Conservation (phyloP, 2,888 invertebrate genomes). For the Sphaerophoria rueppellii region DNA sequence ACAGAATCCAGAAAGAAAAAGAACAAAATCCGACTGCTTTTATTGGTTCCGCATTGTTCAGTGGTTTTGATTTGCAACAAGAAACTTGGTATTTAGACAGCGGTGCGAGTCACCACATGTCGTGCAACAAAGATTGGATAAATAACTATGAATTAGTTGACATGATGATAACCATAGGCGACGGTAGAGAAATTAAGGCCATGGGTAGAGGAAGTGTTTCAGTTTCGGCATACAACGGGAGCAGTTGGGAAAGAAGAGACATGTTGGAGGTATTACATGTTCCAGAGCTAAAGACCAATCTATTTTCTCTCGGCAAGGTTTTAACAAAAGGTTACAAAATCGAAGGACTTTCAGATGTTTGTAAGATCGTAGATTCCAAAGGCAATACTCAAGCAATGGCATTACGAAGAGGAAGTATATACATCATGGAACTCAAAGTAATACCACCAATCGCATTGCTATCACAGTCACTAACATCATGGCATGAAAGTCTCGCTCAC, state of each 20-base stretch:
- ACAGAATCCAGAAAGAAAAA: conserved; percentile 1
- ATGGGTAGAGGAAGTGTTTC: not conserved
- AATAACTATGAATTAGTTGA: conserved; percentile 15
- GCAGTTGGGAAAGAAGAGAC: conserved; percentile 3
- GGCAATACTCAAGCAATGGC: not conserved
- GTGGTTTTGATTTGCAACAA: not conserved
- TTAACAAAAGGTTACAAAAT: conserved; percentile 3
- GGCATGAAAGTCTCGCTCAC: conserved; percentile 1
- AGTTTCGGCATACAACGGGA: not conserved
- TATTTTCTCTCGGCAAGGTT: not conserved
- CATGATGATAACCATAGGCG: conserved; percentile 13
- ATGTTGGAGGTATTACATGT: conserved; percentile 2
- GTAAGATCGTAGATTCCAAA: not conserved
- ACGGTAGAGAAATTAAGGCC: conserved; percentile 5
- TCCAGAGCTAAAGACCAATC: not conserved
- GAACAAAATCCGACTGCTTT: conserved; percentile 7
- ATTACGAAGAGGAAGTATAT: not conserved
- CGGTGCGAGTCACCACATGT: conserved; percentile 13
- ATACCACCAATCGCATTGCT: not conserved
- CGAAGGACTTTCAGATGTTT: not conserved
- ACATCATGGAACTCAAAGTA: not conserved
- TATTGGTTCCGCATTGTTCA: not conserved
- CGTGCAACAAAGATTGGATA: conserved; percentile 7
- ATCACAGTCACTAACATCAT: not conserved
- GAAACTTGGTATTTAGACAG: conserved; percentile 6